Evolutionary conservation across 2,797 vertebrate genomes (phyloP), one percentile per base, ranked within the genome.

Genomic region (Clarias laeviceps): DNA sequence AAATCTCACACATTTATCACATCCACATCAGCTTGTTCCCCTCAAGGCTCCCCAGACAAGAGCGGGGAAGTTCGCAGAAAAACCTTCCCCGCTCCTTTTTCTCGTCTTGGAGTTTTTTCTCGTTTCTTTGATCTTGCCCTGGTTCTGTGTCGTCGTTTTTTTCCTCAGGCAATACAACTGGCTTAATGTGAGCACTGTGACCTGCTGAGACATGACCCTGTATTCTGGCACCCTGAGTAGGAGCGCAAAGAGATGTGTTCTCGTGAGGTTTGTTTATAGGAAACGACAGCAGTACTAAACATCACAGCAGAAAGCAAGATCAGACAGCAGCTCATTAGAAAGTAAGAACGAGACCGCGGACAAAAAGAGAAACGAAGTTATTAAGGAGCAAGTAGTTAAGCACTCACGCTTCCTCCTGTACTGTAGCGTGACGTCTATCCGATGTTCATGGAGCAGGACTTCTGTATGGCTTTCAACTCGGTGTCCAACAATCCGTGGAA

Each of bases 401-500:
- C 70, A 79, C 79, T 74, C 68, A 70, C 17, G 22, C 29, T 86
- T 80, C 76, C 17, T 74, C 22, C 20, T 62, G 74, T 1, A 68
- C 0, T 61, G 20, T 17, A 4, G 34, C 34, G n/a, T 61, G 76
- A 61, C 37, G 3, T 27, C 27, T 24, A 40, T 20, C 5, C 1
- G 50, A 78, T n/a, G 22, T 85, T 40, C 56, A 40, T 74, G 81
- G 20, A 5, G 34, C 18, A 6, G 18, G 50, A 50, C 79, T 84
- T 80, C 24, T 37, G 45, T 8, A 61, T 81, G 59, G 22, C 59
- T 69, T 82, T 84, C 77, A 69, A 45, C 57, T 86, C 66, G 27
- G 59, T 72, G 72, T 62, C 68, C 40, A 59, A 50, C 74, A 72
- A 45, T 88, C 82, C 85, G 45, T 83, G 74, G 90, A 87, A 84